Evolutionary conservation across 2,797 vertebrate genomes (phyloP).

Genomic region (Coilia nasus): DNA sequence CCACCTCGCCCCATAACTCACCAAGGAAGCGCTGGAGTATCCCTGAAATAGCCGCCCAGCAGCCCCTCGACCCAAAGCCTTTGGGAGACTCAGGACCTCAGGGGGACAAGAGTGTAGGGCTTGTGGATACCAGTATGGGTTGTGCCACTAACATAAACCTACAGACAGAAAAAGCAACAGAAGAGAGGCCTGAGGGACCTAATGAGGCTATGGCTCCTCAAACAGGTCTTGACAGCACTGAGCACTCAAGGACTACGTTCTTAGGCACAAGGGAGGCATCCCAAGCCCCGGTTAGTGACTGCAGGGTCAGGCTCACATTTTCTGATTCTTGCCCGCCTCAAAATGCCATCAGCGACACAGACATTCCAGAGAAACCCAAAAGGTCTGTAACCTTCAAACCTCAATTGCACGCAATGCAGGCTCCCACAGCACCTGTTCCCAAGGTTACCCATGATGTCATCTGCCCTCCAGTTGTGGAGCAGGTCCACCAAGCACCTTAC

Average conservation of each 20-base stretch:
- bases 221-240: conserved; percentile 43
- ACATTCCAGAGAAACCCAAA: conserved; percentile 28
- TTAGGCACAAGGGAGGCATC: conserved; percentile 55
- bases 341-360: conserved; percentile 42
- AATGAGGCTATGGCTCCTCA: conserved; percentile 7
- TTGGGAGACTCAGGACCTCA: background rate
- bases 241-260: conserved; percentile 44
- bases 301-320: conserved; percentile 26
- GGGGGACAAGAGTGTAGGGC: background rate
- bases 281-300: conserved; percentile 32
- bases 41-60: conserved; percentile 69
- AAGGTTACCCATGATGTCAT: conserved; percentile 64
- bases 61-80: conserved; percentile 51
- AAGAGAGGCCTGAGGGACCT: conserved; percentile 1
- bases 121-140: background rate
- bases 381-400: background rate
- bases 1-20: conserved; percentile 56
- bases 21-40: conserved; percentile 67
- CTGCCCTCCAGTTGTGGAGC: conserved; percentile 65
- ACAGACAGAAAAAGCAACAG: conserved; percentile 36
- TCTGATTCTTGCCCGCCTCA: conserved; percentile 36
- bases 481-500: conserved; percentile 59
- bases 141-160: background rate
- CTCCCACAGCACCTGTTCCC: conserved; percentile 35
- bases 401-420: background rate